Evolutionary conservation across 2,888 invertebrate genomes (phyloP).

Genomic region (Aquatica leii): DNA sequence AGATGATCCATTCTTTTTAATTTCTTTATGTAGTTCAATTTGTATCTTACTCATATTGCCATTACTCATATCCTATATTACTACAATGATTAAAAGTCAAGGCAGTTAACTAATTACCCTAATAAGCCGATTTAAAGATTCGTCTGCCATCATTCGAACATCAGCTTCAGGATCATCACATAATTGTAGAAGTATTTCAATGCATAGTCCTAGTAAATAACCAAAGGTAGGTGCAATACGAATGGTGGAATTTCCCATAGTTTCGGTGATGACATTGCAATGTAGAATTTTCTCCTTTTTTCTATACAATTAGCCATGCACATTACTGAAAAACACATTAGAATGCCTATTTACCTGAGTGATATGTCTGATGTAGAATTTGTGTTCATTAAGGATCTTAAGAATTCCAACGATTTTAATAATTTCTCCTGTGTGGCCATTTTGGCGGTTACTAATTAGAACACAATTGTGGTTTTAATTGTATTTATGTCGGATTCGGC

Average conservation of each 20-base stretch:
- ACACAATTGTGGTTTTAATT: too few relatives aligned
- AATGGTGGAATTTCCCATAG: constrained; percentile 70
- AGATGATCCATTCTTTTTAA: constrained; percentile 78
- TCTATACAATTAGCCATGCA: constrained; percentile 57
- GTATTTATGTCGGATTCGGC: too few relatives aligned
- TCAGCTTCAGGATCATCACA: constrained; percentile 83
- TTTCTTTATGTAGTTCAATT: constrained; percentile 83
- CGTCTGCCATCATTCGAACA: constrained; percentile 81
- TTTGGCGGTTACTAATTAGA: neutral
- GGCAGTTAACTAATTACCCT: constrained; percentile 60
- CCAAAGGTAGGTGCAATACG: constrained; percentile 69
- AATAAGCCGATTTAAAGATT: constrained; percentile 81
- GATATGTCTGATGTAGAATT: constrained; percentile 45
- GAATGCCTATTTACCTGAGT: constrained; percentile 32
- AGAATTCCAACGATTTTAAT: constrained; percentile 56
- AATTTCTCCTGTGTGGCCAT: constrained; percentile 61
- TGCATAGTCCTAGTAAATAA: constrained; percentile 72
- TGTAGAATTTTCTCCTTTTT: constrained; percentile 80
- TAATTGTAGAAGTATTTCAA: constrained; percentile 74
- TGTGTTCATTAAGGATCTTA: constrained; percentile 47
- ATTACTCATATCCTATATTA: constrained; percentile 67
- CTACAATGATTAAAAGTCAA: constrained; percentile 40
- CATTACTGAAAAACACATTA: neutral
- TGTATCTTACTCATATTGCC: constrained; percentile 76
- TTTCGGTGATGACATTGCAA: constrained; percentile 77